Conservation (phyloP, 2,113 vertebrate species). For the Chitala chitala region DNA sequence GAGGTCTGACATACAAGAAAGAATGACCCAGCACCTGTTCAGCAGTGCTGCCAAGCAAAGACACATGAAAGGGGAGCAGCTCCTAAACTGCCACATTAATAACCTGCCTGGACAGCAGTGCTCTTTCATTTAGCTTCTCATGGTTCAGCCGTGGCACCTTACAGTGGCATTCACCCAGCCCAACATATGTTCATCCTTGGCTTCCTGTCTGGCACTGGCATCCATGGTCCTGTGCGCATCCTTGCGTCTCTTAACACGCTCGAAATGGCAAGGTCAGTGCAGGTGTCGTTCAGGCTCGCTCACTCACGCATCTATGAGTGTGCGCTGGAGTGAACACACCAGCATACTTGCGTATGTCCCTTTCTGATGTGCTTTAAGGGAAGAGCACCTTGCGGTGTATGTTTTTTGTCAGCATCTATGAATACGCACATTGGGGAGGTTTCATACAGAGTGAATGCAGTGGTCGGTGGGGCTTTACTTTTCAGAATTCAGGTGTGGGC, state of each 20-base stretch:
- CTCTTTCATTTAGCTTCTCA: not conserved
- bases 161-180: not conserved
- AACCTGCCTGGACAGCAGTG: conserved; percentile 13
- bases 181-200: conserved; percentile 1
- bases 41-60: conserved; percentile 2
- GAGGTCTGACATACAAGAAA: not conserved
- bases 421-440: not conserved
- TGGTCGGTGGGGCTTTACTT: not conserved
- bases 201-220: not conserved
- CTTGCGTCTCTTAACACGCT: too few relatives aligned
- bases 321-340: too few relatives aligned
- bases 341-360: too few relatives aligned
- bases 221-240: not conserved
- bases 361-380: not conserved
- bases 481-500: not conserved
- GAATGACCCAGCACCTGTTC: not conserved
- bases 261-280: too few relatives aligned
- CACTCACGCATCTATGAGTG: too few relatives aligned
- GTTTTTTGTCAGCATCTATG: too few relatives aligned
- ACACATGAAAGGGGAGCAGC: conserved; percentile 6
- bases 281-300: too few relatives aligned
- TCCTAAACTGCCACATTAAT: conserved; percentile 18
- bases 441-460: not conserved
- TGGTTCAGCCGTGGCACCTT: not conserved
- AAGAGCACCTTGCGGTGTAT: too few relatives aligned